These are phyloP conservation scores for Eupleurogrammus muticus DNA, from an alignment of 2,797 vertebrate species.

Conservation along the genomic window DNA sequence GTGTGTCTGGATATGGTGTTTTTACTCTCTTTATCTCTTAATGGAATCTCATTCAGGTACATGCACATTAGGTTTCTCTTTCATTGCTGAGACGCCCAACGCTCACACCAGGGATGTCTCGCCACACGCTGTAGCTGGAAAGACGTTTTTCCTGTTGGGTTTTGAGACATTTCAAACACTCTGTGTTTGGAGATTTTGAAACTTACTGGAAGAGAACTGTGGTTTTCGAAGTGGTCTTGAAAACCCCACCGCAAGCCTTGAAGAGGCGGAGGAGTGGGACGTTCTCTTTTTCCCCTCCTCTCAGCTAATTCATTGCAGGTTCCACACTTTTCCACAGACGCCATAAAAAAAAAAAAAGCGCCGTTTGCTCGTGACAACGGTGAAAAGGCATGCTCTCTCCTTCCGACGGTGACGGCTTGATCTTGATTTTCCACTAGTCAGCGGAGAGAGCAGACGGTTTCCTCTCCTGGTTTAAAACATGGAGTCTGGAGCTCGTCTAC, in stretches of 20 bases:
- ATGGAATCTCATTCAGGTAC: slow-evolving; percentile 5
- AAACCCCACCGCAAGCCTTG: slow-evolving; percentile 55
- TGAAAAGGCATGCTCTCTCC: slow-evolving; percentile 53
- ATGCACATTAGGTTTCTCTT: slow-evolving; percentile 11
- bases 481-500: slow-evolving; percentile 58
- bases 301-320: slow-evolving; percentile 74
- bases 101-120: slow-evolving; percentile 9
- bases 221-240: slow-evolving; percentile 59
- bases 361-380: slow-evolving; percentile 59
- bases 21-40: not conserved
- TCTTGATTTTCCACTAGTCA: slow-evolving; percentile 79
- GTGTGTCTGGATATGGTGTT: not conserved
- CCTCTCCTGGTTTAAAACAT: slow-evolving; percentile 65
- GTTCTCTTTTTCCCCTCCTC: slow-evolving; percentile 69
- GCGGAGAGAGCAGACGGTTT: slow-evolving; percentile 61
- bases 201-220: slow-evolving; percentile 69
- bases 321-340: slow-evolving; percentile 73
- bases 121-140: slow-evolving; percentile 15
- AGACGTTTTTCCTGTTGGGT: slow-evolving; percentile 33
- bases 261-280: slow-evolving; percentile 36
- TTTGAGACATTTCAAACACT: slow-evolving; percentile 53
- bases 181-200: slow-evolving; percentile 46
- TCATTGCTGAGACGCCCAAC: slow-evolving; percentile 17
- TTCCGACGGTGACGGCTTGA: slow-evolving; percentile 52
- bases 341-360: slow-evolving; percentile 55